Evolutionary conservation across 1,140 invertebrate genomes (phyloP).

Genomic region (Onthophagus taurus): DNA sequence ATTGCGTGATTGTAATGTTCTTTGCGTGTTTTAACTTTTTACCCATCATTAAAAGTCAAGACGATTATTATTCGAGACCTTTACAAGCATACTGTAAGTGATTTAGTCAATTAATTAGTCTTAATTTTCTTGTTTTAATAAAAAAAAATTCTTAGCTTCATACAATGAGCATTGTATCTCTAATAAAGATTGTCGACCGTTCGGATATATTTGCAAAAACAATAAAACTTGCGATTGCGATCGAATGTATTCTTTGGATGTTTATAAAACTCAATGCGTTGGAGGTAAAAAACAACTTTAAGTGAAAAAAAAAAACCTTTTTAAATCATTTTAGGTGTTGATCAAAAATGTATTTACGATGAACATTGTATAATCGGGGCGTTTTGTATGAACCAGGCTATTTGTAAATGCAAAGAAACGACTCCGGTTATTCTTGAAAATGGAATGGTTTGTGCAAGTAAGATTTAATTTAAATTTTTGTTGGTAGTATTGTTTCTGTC

Average conservation of each 20-base stretch:
- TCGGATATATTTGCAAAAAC: conserved; percentile 26
- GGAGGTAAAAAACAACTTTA: conserved; percentile 20
- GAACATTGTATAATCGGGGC: conserved; percentile 30
- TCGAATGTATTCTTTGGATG: conserved; percentile 19
- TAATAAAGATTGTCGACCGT: conserved; percentile 24
- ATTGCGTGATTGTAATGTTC: no score
- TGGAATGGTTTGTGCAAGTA: conserved; percentile 25
- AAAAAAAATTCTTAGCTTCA: no score
- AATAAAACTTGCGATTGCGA: conserved; percentile 28
- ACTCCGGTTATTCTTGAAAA: conserved; percentile 17
- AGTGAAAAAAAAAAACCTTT: no score
- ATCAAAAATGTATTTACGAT: conserved; percentile 27
- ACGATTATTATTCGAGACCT: no score
- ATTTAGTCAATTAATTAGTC: no score
- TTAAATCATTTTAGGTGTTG: conserved; percentile 24
- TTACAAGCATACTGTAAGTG: no score
- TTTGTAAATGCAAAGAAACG: conserved; percentile 27
- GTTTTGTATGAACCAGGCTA: conserved; percentile 26
- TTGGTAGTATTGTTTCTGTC: no score
- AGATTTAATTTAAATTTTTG: background rate
- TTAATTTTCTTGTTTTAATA: no score
- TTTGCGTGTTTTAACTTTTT: no score
- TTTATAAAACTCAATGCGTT: conserved; percentile 21
- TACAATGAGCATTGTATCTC: no score
- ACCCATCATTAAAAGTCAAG: no score